Evolutionary conservation across 1,140 invertebrate species (phyloP), one percentile per base, ranked within the genome.

Genomic region (Wiebesia pumilae): DNA sequence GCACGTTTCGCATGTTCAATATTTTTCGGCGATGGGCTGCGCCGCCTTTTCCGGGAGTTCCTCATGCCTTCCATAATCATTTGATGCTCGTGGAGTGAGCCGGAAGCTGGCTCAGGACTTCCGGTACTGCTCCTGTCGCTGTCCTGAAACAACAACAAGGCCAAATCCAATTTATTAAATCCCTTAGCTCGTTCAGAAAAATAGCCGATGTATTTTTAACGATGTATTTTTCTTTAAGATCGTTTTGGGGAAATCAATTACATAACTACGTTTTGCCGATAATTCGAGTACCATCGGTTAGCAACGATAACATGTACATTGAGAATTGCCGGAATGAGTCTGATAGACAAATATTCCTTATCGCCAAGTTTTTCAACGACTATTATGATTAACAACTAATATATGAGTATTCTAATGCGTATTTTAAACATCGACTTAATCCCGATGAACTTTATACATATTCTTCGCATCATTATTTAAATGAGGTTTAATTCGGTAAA

Each of bases 111-210:
- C 89, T 96, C 95, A 87, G 96, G 96, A 90, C 96, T 96, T 81
- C 95, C 96, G 88, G 94, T 94, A 91, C 95, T 96, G 93, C 95
- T 96, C 93, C 95, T 95, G 90, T 96, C 96, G 90, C 95, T 96
- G 91, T 96, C 96, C 95, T 96, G 94, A 88, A 95, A 95, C 81
- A 69, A 43, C n/a, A 67, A n/a, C 3, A 67, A 30, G 47, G 16
- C 43, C 10, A 54, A 54, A n/a, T 4, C 43, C 47, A 30, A 35
- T 54, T 54, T 54, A 54, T 71, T 9, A 0, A 16, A 30, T 65
- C 7, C 62, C 16, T 38, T 14, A 3, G 71, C 14, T 62, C 58
- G 51, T 54, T 54, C 19, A 54, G 19, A 54, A 14, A 54, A 54
- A 54, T 19, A 54, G 51, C 9, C 19, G 19, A 19, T 54, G 51